These are phyloP conservation scores for Podargus strigoides DNA, from an alignment of 2,797 vertebrate species.

Conservation along the genomic window DNA sequence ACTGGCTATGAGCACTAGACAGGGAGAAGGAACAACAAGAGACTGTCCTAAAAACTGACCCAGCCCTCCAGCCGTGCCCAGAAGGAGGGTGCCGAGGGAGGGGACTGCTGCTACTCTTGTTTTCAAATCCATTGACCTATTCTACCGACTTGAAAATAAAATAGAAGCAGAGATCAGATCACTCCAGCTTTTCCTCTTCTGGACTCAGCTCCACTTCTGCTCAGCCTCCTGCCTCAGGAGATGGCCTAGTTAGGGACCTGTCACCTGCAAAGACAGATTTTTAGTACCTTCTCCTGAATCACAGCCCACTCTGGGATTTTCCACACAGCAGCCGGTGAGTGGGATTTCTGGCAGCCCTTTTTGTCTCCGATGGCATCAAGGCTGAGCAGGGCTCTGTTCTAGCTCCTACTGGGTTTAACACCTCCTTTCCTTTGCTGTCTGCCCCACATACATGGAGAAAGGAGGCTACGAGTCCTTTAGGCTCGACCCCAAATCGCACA, in stretches of 20 bases:
- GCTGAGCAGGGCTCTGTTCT: constrained; percentile 16
- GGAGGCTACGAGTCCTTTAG: neutral
- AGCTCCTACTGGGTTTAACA: constrained; percentile 34
- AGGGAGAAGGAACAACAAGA: neutral
- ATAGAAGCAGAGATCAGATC: neutral
- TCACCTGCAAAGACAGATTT: neutral
- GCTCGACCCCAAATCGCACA: neutral
- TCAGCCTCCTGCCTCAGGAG: neutral
- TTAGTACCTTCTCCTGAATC: neutral
- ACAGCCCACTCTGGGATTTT: neutral
- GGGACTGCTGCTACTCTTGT: neutral
- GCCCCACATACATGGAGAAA: neutral
- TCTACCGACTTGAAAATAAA: neutral
- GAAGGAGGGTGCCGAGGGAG: neutral
- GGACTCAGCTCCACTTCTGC: neutral
- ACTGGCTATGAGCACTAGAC: neutral
- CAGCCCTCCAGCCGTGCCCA: neutral
- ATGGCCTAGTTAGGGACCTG: neutral
- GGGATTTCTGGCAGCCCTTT: constrained; percentile 50
- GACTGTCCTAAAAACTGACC: neutral
- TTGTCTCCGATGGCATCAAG: neutral
- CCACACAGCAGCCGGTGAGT: constrained; percentile 42
- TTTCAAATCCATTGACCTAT: neutral
- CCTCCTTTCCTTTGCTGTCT: neutral
- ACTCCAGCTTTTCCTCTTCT: neutral